Base-by-base conservation (phyloP, 2,113 vertebrate species). In the Alces alces region DNA sequence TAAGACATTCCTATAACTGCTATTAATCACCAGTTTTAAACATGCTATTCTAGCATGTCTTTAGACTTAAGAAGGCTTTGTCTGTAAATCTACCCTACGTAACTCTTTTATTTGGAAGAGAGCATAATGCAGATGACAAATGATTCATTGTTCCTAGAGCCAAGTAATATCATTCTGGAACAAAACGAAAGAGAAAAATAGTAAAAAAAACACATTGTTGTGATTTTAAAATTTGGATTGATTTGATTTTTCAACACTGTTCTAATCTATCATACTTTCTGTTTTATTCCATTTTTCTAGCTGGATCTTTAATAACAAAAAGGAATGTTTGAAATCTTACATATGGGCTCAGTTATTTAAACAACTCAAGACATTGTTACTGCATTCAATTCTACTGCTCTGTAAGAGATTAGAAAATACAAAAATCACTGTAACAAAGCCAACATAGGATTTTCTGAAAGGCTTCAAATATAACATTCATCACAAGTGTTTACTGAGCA, bases 31-130 rank as follows among this genome's bases (percentile, higher is more conserved):
- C 12, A 88, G 43, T n/a, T 86, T 95, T 92, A 90, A 84, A 43
- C 88, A 79, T 73, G 39, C 90, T 89, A 94, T 54, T 5, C 33
- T 92, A 57, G n/a, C 4, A 23, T 76, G 21, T 50, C 57, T 96
- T 94, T 61, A 95, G 60, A 79, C 47, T 64, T 60, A 70, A 76
- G 66, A 95, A 97, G 21, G 21, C 36, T 86, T 91, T 96, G 89
- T 96, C 30, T 86, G 64, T 91, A 97, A 93, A 97, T 78, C 64
- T 27, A 93, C 80, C 21, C 57, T 90, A 33, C n/a, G 23, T 27
- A 61, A 50, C 36, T 94, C 36, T 95, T 96, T 96, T 90, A 88
- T 95, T 95, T 98, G 87, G 89, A 96, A 97, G 13, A 92, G 15
- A 97, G 30, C 45, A 90, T 57, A 87, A 96, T n/a, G 52, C 80